Conservation (phyloP, 2,797 vertebrate genomes). For the Myripristis murdjan region DNA sequence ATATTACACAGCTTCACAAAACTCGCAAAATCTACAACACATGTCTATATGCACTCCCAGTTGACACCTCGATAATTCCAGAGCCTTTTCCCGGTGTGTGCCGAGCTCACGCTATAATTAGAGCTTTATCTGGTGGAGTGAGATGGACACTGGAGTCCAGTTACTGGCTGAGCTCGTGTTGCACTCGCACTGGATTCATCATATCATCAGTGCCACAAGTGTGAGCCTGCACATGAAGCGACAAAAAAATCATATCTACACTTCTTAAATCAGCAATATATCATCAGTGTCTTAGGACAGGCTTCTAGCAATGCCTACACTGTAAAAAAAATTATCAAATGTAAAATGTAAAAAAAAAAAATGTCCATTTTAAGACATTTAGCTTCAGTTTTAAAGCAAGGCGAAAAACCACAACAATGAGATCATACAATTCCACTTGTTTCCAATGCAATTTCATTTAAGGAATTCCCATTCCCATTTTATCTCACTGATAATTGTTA, state of each 20-base stretch:
- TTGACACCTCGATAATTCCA: slow-evolving; percentile 7
- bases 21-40: neutral
- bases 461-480: no score
- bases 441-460: no score
- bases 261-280: no score
- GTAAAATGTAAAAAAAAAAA: no score
- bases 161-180: slow-evolving; percentile 13
- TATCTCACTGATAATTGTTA: no score
- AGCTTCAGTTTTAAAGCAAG: no score
- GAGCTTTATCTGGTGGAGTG: slow-evolving; percentile 30
- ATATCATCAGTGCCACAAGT: slow-evolving; percentile 9
- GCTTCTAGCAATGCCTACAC: no score
- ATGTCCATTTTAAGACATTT: no score
- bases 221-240: neutral
- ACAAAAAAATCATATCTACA: neutral
- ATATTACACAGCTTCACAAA: neutral
- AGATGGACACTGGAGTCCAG: slow-evolving; percentile 22
- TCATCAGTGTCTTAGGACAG: no score
- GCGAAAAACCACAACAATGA: no score
- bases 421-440: no score
- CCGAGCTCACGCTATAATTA: slow-evolving; percentile 31
- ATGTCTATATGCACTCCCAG: neutral
- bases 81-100: slow-evolving; percentile 1
- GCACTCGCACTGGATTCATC: slow-evolving; percentile 6
- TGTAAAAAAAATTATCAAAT: no score